Percentiles rank a stretch among this genome's conserved stretches.
These are phyloP conservation scores for Magallana nippona DNA, from an alignment of 2,888 invertebrate species.

Conservation along the genomic window DNA sequence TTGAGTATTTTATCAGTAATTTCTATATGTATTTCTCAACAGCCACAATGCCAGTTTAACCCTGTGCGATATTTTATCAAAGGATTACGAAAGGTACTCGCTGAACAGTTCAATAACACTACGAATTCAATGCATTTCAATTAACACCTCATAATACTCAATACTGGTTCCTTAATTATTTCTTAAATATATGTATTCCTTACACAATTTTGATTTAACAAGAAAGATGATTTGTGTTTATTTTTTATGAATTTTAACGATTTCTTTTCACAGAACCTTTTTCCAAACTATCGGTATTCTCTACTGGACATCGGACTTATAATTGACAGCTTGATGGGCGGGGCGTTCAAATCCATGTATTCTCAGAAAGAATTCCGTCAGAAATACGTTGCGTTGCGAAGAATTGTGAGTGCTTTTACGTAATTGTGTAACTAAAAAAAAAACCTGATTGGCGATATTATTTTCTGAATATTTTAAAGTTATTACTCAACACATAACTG, in stretches of 20 bases:
- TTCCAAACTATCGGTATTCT: constrained; percentile 91
- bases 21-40: neutral
- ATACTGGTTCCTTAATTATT: too few species aligned
- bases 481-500: too few species aligned
- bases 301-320: constrained; percentile 97
- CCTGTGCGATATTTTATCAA: constrained; percentile 14
- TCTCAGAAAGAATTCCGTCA: constrained; percentile 95
- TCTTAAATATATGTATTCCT: too few species aligned
- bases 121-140: too few species aligned
- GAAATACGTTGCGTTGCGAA: constrained; percentile 93
- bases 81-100: constrained; percentile 15
- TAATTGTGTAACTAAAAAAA: neutral
- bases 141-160: too few species aligned
- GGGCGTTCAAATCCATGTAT: constrained; percentile 96
- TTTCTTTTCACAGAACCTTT: constrained; percentile 79
- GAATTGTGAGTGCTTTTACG: constrained; percentile 70
- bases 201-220: neutral
- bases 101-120: too few species aligned
- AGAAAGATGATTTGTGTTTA: neutral
- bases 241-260: neutral
- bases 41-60: constrained; percentile 14
- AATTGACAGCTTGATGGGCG: constrained; percentile 98
- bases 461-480: too few species aligned
- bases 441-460: too few species aligned
- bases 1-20: too few species aligned